phyloP scores from a whole-genome alignment of 2,797 vertebrate genomes.

The Pangasius macronema region DNA sequence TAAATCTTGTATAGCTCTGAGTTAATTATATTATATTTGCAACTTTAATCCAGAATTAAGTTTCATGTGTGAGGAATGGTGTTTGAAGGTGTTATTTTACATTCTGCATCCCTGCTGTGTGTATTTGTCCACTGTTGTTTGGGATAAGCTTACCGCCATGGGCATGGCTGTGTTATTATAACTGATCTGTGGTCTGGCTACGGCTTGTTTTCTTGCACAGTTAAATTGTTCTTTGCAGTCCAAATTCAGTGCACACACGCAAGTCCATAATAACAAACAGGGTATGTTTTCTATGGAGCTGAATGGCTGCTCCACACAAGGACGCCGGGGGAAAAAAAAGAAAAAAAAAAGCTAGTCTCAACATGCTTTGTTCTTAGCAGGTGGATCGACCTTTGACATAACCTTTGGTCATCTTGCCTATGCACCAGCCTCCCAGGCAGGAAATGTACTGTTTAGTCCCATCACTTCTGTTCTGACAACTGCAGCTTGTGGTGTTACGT shows the following conservation, averaged over 20 bases:
- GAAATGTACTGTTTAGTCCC: conserved; percentile 55
- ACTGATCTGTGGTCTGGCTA: conserved; percentile 41
- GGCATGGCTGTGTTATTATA: conserved; percentile 51
- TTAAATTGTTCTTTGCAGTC: conserved; percentile 47
- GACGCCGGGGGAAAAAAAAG: conserved; percentile 21
- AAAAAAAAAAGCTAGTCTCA: conserved; percentile 46
- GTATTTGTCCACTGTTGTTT: conserved; percentile 48
- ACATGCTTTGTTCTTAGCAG: conserved; percentile 66
- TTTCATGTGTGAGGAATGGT: conserved; percentile 23
- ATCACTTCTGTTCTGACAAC: conserved; percentile 41
- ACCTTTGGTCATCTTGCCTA: conserved; percentile 38
- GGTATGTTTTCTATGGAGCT: conserved; percentile 52
- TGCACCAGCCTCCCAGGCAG: conserved; percentile 48
- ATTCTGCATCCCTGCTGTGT: conserved; percentile 46
- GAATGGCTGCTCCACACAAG: conserved; percentile 47
- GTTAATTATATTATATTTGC: conserved; percentile 25
- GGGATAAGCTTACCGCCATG: conserved; percentile 45
- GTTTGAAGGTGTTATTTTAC: conserved; percentile 36
- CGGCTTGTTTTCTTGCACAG: conserved; percentile 45
- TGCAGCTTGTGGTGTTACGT: conserved; percentile 34
- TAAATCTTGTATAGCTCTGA: conserved; percentile 9
- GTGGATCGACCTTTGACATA: conserved; percentile 62
- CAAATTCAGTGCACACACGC: conserved; percentile 41
- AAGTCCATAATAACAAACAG: conserved; percentile 61
- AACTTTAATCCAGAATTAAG: conserved; percentile 45